Evolutionary conservation across 2,797 vertebrate genomes (phyloP), one percentile per base, ranked within the genome.

Genomic region (Tauraco hartlaubi): DNA sequence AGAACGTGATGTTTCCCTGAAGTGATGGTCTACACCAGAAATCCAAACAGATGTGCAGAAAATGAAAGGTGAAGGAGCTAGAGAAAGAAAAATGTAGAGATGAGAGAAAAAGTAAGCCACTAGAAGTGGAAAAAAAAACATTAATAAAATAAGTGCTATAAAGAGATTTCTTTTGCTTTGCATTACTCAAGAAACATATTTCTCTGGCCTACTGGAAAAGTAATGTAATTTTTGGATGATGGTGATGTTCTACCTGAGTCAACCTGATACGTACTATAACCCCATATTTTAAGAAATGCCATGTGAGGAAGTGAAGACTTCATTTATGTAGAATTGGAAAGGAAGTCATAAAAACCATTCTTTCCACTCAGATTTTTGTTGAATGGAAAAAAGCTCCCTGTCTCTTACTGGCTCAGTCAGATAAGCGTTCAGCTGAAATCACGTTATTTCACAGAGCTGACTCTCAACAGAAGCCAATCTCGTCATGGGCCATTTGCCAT

Each of bases 361-460:
- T 95, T 95, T 96, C 92, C 80, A 69, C 23, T 83, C 21, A 56
- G 59, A 69, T 61, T 94, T 95, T 90, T 90, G 26, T 54, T 82
- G 35, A 90, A 41, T 68, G 33, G 20, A 68, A 56, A 71, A 92
- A 94, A 23, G 11, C 23, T 82, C 28, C 39, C 22, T 88, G 58
- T 78, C 64, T 75, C 63, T 48, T 73, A n/a, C 28, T 61, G 41
- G 16, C 55, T 73, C 51, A 55, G 39, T 54, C 61, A 77, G 84
- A 79, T 81, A 87, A 84, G 48, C 48, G 73, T 61, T 85, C 49
- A 74, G 33, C 41, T 91, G 62, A 77, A 72, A 77, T 88, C 26
- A 31, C 41, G 15, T 52, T 77, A 55, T 88, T 91, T 74, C 62
- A 15, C 15, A 87, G 46, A 73, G 18, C 28, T 39, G 15, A 71